Evolutionary conservation across 2,113 vertebrate genomes (phyloP), one percentile per base, ranked within the genome.

Genomic region (Elephantulus edwardii): DNA sequence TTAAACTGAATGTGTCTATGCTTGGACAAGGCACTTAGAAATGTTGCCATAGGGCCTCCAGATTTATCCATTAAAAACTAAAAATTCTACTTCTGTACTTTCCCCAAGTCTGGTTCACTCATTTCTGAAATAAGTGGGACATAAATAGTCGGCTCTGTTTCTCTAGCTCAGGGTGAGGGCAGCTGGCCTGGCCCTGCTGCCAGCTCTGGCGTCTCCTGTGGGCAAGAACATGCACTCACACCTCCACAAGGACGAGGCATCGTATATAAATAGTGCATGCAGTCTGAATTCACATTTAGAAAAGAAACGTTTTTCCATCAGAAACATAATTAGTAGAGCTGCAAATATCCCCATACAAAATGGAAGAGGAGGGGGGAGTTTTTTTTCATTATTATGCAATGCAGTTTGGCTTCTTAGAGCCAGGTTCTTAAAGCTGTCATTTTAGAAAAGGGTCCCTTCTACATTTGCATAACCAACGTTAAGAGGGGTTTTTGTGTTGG

Each of bases 401-500:
- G 30, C 30, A 38, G 80, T 50, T 84, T 79, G 86, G 86, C 42
- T 78, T 35, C 79, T 54, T 60, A 86, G 64, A 82, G 71, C 76
- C 68, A 40, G 75, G 74, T 52, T 85, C 33, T 86, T 58, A 77
- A 83, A 89, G 46, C 56, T 92, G 89, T 80, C 66, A 33, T 79
- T 94, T n/a, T 38, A 68, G 80, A 71, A 90, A 86, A 80, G 75
- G 74, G 58, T 70, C 66, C 38, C n/a, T 66, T 72, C 48, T 71
- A 4, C 17, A 86, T 94, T 92, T 91, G 81, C 60, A 94, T 92
- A 92, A 83, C 19, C 81, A 83, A 81, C n/a, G n/a, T n/a, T n/a
- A n/a, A n/a, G n/a, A n/a, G n/a, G 86, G 58, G 14, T 83, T 91
- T 46, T 88, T n/a, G n/a, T n/a, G 90, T 66, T 20, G 14, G 30